Percentiles rank a stretch among this genome's conserved stretches.
These are phyloP conservation scores for Clostera curtula DNA, from an alignment of 2,888 invertebrate species.

Conservation along the genomic window DNA sequence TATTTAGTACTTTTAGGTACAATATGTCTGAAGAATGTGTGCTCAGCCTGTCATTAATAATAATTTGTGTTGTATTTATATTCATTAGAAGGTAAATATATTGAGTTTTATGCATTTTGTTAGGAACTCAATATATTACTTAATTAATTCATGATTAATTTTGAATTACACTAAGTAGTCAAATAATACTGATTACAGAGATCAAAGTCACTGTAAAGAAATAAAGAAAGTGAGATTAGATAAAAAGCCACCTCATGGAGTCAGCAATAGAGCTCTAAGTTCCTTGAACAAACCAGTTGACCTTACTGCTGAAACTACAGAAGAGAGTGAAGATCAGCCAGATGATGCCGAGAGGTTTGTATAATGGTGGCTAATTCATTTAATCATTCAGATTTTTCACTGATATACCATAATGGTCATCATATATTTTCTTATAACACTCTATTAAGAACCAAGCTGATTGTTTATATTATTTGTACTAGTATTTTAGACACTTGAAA, in stretches of 20 bases:
- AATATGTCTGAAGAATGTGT: too few species aligned
- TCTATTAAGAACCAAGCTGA: too few species aligned
- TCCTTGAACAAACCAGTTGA: constrained; percentile 51
- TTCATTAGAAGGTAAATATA: not conserved
- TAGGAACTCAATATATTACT: not conserved
- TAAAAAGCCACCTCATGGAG: constrained; percentile 44
- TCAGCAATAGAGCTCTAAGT: constrained; percentile 53
- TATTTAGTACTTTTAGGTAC: too few species aligned
- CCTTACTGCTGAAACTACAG: constrained; percentile 36
- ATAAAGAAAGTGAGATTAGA: constrained; percentile 45
- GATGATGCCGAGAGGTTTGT: constrained; percentile 56
- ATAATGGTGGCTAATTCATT: too few species aligned
- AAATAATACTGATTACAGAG: constrained; percentile 32
- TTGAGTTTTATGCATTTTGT: not conserved
- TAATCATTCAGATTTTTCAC: too few species aligned
- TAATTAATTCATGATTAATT: not conserved
- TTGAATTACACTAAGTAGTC: not conserved
- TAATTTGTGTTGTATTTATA: too few species aligned
- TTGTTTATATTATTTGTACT: too few species aligned
- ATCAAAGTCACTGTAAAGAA: constrained; percentile 49
- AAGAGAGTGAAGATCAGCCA: constrained; percentile 47
- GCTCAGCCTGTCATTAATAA: too few species aligned
- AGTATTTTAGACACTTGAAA: too few species aligned
- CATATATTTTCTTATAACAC: too few species aligned
- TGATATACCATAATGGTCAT: too few species aligned